Evolutionary conservation across 1,140 invertebrate species (phyloP).

Genomic region (Apis laboriosa): DNA sequence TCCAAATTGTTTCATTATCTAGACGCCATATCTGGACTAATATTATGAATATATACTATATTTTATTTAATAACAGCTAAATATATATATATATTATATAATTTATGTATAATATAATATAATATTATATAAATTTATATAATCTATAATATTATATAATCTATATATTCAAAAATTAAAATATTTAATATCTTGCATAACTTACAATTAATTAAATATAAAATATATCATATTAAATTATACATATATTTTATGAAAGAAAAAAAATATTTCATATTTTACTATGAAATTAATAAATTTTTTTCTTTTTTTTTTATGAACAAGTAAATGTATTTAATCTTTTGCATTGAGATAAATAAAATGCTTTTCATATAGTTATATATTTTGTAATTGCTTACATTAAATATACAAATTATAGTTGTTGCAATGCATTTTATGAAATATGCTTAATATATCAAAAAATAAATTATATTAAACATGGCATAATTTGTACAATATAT

Average conservation of each 20-base stretch:
- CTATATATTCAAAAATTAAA: no score
- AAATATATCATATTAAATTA: constrained; percentile 31
- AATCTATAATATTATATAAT: no score
- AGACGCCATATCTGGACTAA: constrained; percentile 63
- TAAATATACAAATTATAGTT: not conserved
- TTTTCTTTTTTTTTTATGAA: not conserved
- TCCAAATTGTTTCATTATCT: constrained; percentile 67
- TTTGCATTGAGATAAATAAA: constrained; percentile 40
- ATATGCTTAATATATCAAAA: not conserved
- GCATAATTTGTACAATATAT: constrained; percentile 5
- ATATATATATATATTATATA: constrained; percentile 45
- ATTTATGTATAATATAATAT: no score
- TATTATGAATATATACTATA: constrained; percentile 47
- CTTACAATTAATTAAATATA: constrained; percentile 12
- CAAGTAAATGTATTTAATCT: constrained; percentile 22
- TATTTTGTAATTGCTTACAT: not conserved
- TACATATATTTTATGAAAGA: not conserved
- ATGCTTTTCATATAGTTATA: not conserved
- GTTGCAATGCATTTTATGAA: not conserved
- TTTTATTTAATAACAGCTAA: constrained; percentile 40
- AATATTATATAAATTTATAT: no score
- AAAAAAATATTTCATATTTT: not conserved
- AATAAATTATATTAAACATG: not conserved
- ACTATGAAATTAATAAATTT: not conserved
- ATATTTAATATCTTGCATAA: not conserved